phyloP scores from a whole-genome alignment of 2,888 invertebrate species.

The Minunthozetes semirufus region DNA sequence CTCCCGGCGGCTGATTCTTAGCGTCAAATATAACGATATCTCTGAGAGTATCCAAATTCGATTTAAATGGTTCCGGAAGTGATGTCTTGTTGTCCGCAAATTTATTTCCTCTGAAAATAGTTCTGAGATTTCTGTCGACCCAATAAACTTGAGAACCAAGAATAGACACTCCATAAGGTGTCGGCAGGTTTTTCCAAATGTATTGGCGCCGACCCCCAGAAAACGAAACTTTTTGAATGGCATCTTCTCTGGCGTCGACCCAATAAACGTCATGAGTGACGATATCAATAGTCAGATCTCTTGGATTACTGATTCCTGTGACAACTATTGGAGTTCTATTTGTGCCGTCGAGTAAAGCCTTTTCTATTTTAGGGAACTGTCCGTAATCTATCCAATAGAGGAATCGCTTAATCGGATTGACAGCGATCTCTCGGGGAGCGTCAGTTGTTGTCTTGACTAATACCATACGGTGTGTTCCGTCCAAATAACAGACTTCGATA shows the following conservation, averaged over 20 bases:
- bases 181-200: slow-evolving; percentile 77
- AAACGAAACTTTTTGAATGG: slow-evolving; percentile 62
- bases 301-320: slow-evolving; percentile 80
- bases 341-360: slow-evolving; percentile 76
- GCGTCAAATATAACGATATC: slow-evolving; percentile 87
- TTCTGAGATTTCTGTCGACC: slow-evolving; percentile 85
- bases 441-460: slow-evolving; percentile 83
- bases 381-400: slow-evolving; percentile 98
- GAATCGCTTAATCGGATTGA: slow-evolving; percentile 82
- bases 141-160: slow-evolving; percentile 78
- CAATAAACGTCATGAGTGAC: slow-evolving; percentile 91
- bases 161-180: slow-evolving; percentile 86
- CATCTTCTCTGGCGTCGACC: slow-evolving; percentile 91
- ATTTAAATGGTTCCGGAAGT: slow-evolving; percentile 57
- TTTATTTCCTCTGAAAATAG: slow-evolving; percentile 55
- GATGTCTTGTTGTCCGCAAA: slow-evolving; percentile 50
- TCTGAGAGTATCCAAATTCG: slow-evolving; percentile 73
- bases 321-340: slow-evolving; percentile 78
- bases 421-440: slow-evolving; percentile 88
- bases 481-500: slow-evolving; percentile 86
- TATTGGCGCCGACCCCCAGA: slow-evolving; percentile 56
- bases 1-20: slow-evolving; percentile 66
- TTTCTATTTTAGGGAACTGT: slow-evolving; percentile 87
- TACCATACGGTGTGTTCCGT: slow-evolving; percentile 83
- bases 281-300: slow-evolving; percentile 85